Conservation (phyloP, 2,888 invertebrate species). For the Enchytraeus crypticus region DNA sequence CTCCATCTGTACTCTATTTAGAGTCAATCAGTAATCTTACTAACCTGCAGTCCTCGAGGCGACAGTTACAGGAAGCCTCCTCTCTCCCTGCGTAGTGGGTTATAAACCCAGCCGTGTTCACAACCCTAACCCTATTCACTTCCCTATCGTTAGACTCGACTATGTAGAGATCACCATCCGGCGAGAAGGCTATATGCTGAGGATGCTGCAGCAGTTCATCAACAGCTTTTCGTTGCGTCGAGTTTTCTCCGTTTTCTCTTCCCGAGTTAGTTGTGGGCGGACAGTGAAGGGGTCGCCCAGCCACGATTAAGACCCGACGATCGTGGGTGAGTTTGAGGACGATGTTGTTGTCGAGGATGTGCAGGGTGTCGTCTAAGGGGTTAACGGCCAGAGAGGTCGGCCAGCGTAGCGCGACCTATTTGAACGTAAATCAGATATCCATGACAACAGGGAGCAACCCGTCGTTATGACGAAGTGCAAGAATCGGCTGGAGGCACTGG, state of each 20-base stretch:
- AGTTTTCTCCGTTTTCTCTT: constrained; percentile 46
- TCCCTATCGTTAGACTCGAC: constrained; percentile 85
- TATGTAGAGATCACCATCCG: constrained; percentile 81
- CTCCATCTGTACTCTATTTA: too few species aligned
- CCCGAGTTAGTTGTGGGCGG: constrained; percentile 53
- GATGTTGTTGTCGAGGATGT: constrained; percentile 81
- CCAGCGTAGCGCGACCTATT: constrained; percentile 91
- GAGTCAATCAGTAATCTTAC: too few species aligned
- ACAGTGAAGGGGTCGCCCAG: constrained; percentile 85
- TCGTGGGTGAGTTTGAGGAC: constrained; percentile 83
- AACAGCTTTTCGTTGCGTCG: constrained; percentile 56
- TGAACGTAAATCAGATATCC: too few species aligned
- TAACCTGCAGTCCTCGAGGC: constrained; percentile 64
- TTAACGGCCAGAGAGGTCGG: constrained; percentile 89
- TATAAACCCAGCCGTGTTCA: constrained; percentile 86
- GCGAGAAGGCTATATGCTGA: constrained; percentile 78
- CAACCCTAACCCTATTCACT: constrained; percentile 74
- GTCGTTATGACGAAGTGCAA: too few species aligned
- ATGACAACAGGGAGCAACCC: too few species aligned
- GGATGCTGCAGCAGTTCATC: constrained; percentile 82
- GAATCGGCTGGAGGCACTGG: too few species aligned
- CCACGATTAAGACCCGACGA: constrained; percentile 74
- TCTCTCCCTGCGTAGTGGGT: constrained; percentile 76
- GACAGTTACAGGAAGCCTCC: constrained; percentile 55
- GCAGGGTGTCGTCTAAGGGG: constrained; percentile 86